Evolutionary conservation across 2,888 invertebrate genomes (phyloP).

Genomic region (Himalopsyche kuldschensis): DNA sequence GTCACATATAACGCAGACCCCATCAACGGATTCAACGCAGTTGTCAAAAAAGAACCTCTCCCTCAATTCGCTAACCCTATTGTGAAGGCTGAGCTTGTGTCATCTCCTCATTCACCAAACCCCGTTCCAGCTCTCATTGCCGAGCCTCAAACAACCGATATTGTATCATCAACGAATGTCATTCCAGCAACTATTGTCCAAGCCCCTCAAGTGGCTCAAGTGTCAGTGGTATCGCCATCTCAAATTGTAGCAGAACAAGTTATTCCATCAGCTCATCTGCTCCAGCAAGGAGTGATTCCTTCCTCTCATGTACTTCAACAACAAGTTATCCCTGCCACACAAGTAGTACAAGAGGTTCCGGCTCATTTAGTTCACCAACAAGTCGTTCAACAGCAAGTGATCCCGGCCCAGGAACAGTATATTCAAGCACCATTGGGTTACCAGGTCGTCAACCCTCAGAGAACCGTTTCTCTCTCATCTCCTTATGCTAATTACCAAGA

Average conservation of each 20-base stretch:
- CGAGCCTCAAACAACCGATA: not conserved
- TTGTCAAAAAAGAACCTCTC: constrained; percentile 46
- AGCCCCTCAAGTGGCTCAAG: not conserved
- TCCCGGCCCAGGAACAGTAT: not conserved
- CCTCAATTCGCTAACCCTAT: not conserved
- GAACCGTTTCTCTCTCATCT: not conserved
- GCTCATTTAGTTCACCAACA: not conserved
- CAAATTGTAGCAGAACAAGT: not conserved
- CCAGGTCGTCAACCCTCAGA: not conserved
- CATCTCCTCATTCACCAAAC: not conserved
- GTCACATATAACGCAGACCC: constrained; percentile 48
- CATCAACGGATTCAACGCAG: constrained; percentile 48
- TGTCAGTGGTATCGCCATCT: not conserved
- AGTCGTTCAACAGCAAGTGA: not conserved
- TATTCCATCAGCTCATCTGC: not conserved
- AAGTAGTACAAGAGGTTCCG: not conserved
- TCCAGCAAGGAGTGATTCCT: not conserved
- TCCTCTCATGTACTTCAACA: not conserved
- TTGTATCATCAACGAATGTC: not conserved
- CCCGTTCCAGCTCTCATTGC: not conserved
- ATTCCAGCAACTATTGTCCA: not conserved
- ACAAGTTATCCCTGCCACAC: not conserved
- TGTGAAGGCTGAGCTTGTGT: not conserved
- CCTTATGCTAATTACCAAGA: not conserved
- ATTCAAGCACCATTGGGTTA: not conserved